Conservation (phyloP, 1,140 invertebrate genomes). For the Neotoxoptera formosana region DNA sequence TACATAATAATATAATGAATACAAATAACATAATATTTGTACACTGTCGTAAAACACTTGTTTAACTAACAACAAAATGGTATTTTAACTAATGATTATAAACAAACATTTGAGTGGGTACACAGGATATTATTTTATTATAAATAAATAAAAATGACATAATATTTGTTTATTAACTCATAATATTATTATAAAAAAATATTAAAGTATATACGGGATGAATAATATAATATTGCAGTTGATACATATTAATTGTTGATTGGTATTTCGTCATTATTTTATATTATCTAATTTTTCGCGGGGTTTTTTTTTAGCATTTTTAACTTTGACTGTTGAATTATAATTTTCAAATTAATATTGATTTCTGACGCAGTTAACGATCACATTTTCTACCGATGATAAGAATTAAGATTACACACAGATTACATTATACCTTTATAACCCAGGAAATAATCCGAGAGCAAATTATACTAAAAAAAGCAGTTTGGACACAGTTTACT, state of each 20-base stretch:
- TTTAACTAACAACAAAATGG: neutral
- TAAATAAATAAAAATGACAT: too few relatives aligned
- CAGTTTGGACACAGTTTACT: neutral
- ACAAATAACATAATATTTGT: neutral
- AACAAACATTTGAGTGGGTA: neutral
- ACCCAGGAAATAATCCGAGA: neutral
- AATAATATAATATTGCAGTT: neutral
- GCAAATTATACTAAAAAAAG: neutral
- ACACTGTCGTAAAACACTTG: neutral
- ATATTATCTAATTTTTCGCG: too few relatives aligned
- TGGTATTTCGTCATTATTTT: too few relatives aligned
- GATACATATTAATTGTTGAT: too few relatives aligned
- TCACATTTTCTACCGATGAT: neutral
- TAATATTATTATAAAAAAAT: too few relatives aligned
- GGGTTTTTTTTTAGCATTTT: too few relatives aligned
- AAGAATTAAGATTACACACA: neutral
- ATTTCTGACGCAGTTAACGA: rapidly evolving
- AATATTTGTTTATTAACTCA: too few relatives aligned
- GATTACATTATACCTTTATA: neutral
- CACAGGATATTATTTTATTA: too few relatives aligned
- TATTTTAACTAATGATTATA: neutral
- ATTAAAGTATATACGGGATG: too few relatives aligned
- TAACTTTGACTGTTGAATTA: too few relatives aligned
- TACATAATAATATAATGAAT: neutral
- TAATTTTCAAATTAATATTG: neutral